These are phyloP conservation scores for Dermolepida albohirtum DNA, from an alignment of 2,888 invertebrate species.

Conservation along the genomic window DNA sequence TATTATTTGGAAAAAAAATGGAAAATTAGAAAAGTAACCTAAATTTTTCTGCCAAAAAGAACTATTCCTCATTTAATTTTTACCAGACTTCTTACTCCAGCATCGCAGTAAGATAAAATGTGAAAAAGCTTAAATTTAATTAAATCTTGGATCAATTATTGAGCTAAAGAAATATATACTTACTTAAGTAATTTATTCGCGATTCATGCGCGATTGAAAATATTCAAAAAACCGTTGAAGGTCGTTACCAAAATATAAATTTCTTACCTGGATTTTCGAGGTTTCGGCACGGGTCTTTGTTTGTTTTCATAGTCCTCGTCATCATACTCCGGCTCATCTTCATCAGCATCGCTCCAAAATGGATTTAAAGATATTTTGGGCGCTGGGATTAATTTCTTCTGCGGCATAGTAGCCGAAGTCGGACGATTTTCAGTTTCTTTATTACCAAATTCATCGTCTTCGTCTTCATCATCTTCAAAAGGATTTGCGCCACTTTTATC, in stretches of 20 bases:
- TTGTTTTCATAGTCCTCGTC: conserved; percentile 59
- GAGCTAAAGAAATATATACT: no score
- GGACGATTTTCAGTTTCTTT: conserved; percentile 26
- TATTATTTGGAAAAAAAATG: no score
- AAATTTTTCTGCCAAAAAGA: no score
- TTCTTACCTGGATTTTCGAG: conserved; percentile 64
- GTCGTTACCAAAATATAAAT: background rate
- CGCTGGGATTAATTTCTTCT: conserved; percentile 50
- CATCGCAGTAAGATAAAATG: no score
- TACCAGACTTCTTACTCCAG: no score
- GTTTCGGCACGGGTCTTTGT: conserved; percentile 68
- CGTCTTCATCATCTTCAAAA: conserved; percentile 23
- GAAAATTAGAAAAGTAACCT: no score
- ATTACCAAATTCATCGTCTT: conserved; percentile 39
- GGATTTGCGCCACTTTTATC: conserved; percentile 12
- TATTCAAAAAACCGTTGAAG: no score
- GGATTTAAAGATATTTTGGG: conserved; percentile 74
- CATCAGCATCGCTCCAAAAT: conserved; percentile 80
- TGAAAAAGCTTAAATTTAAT: no score
- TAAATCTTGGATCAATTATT: no score
- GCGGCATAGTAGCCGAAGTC: conserved; percentile 36
- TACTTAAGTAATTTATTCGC: no score
- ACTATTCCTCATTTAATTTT: no score
- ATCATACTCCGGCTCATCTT: conserved; percentile 69
- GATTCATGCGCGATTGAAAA: no score